These are phyloP conservation scores for Pelodiscus sinensis DNA, from an alignment of 2,113 vertebrate species.

Conservation along the genomic window DNA sequence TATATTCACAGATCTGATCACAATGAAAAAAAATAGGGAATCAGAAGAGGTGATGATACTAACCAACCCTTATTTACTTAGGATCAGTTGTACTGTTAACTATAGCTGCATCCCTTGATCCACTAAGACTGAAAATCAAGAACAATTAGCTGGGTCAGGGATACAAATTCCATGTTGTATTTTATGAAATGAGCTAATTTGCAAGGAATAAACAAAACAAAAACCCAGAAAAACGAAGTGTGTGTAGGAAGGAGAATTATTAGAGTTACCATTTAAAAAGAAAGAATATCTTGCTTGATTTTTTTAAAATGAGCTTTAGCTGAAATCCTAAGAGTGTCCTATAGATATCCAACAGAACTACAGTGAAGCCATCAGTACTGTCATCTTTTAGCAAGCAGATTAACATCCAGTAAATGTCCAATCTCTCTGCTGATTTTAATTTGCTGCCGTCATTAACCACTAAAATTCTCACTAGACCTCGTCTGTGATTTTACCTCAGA, in stretches of 20 bases:
- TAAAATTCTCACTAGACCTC: slow-evolving; percentile 36
- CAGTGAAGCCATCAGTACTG: background rate
- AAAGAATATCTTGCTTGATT: background rate
- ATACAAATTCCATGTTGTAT: rapidly evolving
- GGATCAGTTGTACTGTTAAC: background rate
- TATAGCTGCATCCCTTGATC: background rate
- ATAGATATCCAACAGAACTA: background rate
- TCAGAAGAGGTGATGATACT: background rate
- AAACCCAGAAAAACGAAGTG: background rate
- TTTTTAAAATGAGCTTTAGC: background rate
- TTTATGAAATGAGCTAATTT: rapidly evolving
- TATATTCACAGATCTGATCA: background rate
- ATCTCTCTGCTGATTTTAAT: slow-evolving; percentile 4
- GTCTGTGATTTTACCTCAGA: slow-evolving; percentile 32
- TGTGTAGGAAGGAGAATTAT: background rate
- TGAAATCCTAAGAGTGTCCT: background rate
- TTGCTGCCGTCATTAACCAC: slow-evolving; percentile 31
- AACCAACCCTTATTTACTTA: background rate
- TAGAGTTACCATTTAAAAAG: background rate
- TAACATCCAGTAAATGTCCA: background rate
- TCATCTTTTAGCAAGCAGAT: background rate
- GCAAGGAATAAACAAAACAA: background rate
- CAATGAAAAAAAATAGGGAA: background rate
- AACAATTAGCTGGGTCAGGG: background rate
- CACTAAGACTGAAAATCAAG: background rate